Conservation (phyloP, 2,113 vertebrate species). For the Poeciliopsis occidentalis region DNA sequence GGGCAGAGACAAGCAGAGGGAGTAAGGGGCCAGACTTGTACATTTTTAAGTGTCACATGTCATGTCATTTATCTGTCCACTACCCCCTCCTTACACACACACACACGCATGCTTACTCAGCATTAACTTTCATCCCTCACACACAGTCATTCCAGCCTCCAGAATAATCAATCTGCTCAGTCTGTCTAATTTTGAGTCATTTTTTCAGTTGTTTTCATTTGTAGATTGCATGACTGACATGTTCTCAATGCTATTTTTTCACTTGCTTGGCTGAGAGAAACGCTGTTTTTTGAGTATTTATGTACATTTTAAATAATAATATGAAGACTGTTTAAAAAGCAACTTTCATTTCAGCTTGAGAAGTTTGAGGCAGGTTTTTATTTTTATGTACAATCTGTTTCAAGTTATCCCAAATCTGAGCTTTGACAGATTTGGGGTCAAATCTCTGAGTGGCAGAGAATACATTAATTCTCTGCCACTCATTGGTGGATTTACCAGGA, state of each 20-base stretch:
- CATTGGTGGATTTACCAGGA: not conserved
- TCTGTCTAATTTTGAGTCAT: constrained; percentile 36
- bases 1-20: constrained; percentile 41
- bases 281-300: not conserved
- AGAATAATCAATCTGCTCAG: constrained; percentile 54
- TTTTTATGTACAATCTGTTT: too few species aligned
- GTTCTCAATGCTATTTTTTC: constrained; percentile 17
- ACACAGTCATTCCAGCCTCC: constrained; percentile 34
- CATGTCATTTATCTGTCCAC: constrained; percentile 57
- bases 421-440: too few species aligned
- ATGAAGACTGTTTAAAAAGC: not conserved
- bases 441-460: not conserved
- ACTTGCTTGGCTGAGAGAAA: too few species aligned
- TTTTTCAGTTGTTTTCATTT: constrained; percentile 29
- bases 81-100: not conserved
- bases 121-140: constrained; percentile 25
- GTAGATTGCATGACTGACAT: constrained; percentile 38
- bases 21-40: constrained; percentile 68
- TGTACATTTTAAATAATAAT: not conserved
- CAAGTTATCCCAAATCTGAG: too few species aligned
- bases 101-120: not conserved
- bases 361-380: too few species aligned
- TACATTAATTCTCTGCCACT: not conserved
- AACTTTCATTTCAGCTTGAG: not conserved
- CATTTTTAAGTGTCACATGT: constrained; percentile 66